These are phyloP conservation scores for Tenthredo distinguenda DNA, from an alignment of 2,888 invertebrate species.

Conservation along the genomic window DNA sequence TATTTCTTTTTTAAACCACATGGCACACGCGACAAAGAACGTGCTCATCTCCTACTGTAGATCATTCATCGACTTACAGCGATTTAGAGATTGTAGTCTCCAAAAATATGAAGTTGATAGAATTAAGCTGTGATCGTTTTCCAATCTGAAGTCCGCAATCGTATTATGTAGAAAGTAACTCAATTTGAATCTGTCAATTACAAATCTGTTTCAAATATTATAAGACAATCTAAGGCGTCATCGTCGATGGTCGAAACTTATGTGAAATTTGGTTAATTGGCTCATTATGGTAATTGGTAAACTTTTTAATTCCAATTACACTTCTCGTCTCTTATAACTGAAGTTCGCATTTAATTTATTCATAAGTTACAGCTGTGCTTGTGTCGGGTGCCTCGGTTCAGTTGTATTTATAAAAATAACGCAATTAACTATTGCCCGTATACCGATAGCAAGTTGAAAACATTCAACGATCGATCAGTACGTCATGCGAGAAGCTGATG, in stretches of 20 bases:
- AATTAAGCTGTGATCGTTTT: not conserved
- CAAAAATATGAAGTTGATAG: not conserved
- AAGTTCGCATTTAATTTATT: slow-evolving; percentile 15
- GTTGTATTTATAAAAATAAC: slow-evolving; percentile 17
- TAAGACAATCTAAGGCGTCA: not conserved
- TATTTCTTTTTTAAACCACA: not conserved
- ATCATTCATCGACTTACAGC: not conserved
- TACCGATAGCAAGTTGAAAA: not conserved
- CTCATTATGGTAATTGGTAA: not conserved
- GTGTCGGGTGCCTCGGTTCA: not conserved
- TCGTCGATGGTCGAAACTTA: not conserved
- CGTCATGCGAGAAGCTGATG: slow-evolving; percentile 27
- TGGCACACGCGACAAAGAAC: not conserved
- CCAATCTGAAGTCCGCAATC: not conserved
- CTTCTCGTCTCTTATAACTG: not conserved
- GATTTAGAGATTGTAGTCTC: not conserved
- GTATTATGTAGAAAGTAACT: not conserved
- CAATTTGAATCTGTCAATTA: not conserved
- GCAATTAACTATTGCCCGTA: slow-evolving; percentile 9
- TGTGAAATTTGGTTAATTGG: not conserved
- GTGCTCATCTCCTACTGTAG: not conserved
- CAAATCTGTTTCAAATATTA: not conserved
- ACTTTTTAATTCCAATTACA: not conserved
- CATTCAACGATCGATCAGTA: slow-evolving; percentile 38
- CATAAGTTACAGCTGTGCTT: slow-evolving; percentile 22